Conservation (phyloP, 92 coral and sea anemone species). For the Pocillopora meandrina region DNA sequence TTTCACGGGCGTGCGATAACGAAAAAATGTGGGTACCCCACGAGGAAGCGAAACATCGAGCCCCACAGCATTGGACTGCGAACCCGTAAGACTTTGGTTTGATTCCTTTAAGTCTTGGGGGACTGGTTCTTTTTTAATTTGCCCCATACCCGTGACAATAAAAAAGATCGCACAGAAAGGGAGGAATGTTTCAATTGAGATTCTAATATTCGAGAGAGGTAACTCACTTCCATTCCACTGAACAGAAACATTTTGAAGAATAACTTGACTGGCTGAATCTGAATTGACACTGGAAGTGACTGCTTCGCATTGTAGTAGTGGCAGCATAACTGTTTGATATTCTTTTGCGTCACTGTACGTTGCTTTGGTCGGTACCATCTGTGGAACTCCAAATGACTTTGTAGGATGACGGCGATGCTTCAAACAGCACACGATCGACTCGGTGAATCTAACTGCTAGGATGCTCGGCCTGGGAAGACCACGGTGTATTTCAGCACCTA, state of each 20-base stretch:
- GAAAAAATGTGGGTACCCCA: no score
- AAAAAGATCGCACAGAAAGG: no score
- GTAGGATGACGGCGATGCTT: conserved; percentile 79
- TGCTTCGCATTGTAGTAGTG: conserved; percentile 81
- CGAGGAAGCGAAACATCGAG: no score
- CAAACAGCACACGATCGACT: conserved; percentile 67
- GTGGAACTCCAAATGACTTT: conserved; percentile 59
- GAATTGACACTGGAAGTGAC: conserved; percentile 63
- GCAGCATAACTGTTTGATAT: conserved; percentile 75
- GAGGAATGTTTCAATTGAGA: neutral
- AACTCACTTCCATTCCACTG: conserved; percentile 55
- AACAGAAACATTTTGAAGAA: conserved; percentile 51
- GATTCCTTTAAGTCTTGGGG: no score
- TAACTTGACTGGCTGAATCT: conserved; percentile 32
- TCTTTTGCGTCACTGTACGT: conserved; percentile 64
- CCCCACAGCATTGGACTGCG: no score
- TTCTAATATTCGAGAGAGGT: conserved; percentile 4
- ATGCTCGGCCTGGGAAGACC: conserved; percentile 84
- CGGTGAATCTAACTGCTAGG: conserved; percentile 65
- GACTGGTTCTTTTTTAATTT: no score
- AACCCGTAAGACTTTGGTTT: no score
- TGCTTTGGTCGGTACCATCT: conserved; percentile 46
- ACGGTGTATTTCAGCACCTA: conserved; percentile 67
- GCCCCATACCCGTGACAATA: no score
- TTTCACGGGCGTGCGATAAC: no score